Base-by-base conservation (phyloP, 2,797 vertebrate species). In the Crocidura indochinensis region DNA sequence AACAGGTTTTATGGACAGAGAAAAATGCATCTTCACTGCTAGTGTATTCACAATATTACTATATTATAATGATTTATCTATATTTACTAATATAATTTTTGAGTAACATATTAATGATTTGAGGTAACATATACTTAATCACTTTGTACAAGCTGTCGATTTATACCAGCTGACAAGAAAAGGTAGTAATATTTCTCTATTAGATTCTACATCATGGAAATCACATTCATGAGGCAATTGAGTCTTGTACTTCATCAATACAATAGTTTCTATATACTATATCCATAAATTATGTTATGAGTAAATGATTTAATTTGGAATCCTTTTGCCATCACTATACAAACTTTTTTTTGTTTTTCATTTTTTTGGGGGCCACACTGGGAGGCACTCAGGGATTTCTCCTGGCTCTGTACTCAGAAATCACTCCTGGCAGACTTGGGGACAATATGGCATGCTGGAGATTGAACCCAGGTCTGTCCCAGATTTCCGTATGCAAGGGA, bases 121-220 rank as follows among this genome's bases (percentile, higher is more conserved):
- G 77, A 8, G 17, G 8, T 78, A 82, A 60, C 12, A 38, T 88
- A 60, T 64, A 73, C 7, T 51, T 84, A 88, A 60, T 84, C 17
- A 62, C 26, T 78, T 53, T 75, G 77, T 67, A 24, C 65, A 88
- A 49, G 22, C 8, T 20, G 17, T 72, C 62, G 19, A 27, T 68
- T 87, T 82, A 71, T 76, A 92, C 47, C 19, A 56, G n/a, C 62
- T 78, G 67, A 89, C 44, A 87, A 86, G 51, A 80, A 82, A 84
- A 6, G 65, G 84, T 84, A 77, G 24, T 11, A 20, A 77, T 67
- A n/a, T 74, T 67, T 79, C 47, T 82, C 72, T 88, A 49, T 81
- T 72, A 31, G 49, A 67, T 26, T 79, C 22, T 60, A 91, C 73
- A n/a, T 91, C 80, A 88, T 81, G 47, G 46, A 69, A 73, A 38